Evolutionary conservation across 2,113 vertebrate genomes (phyloP).

Genomic region (Cynoglossus semilaevis): DNA sequence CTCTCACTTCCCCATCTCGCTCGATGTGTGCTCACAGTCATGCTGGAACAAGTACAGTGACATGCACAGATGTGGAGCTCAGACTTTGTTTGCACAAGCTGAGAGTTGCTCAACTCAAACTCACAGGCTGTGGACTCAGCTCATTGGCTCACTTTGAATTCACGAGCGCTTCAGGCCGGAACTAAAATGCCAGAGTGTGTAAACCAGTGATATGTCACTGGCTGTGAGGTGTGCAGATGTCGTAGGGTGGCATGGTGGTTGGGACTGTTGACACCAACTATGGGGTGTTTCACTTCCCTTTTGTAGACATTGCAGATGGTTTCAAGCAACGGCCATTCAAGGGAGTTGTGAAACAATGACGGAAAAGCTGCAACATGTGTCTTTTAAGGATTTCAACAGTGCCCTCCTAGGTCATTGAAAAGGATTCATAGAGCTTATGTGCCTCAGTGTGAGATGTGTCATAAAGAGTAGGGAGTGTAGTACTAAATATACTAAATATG

Average conservation of each 20-base stretch:
- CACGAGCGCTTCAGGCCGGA: not conserved
- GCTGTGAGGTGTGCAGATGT: not conserved
- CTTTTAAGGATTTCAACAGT: slow-evolving; percentile 36
- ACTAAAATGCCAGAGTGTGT: not conserved
- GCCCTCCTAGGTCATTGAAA: no score
- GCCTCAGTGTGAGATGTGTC: no score
- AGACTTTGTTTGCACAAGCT: slow-evolving; percentile 41
- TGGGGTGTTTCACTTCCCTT: slow-evolving; percentile 72
- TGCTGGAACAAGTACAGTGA: slow-evolving; percentile 59
- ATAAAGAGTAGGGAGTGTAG: not conserved
- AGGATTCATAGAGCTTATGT: no score
- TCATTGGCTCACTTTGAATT: slow-evolving; percentile 32
- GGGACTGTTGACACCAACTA: slow-evolving; percentile 7
- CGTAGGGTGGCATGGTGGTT: not conserved
- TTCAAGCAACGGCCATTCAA: slow-evolving; percentile 25
- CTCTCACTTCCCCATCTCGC: slow-evolving; percentile 51
- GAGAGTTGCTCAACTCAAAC: slow-evolving; percentile 53
- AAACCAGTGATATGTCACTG: not conserved
- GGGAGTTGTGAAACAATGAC: slow-evolving; percentile 46
- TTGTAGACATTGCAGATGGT: slow-evolving; percentile 23
- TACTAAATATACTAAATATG: no score
- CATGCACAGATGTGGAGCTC: slow-evolving; percentile 40
- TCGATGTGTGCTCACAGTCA: slow-evolving; percentile 24
- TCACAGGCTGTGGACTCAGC: slow-evolving; percentile 43
- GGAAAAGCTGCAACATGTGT: slow-evolving; percentile 27